phyloP scores from a whole-genome alignment of 2,113 vertebrate genomes.

The Cisticola juncidis region DNA sequence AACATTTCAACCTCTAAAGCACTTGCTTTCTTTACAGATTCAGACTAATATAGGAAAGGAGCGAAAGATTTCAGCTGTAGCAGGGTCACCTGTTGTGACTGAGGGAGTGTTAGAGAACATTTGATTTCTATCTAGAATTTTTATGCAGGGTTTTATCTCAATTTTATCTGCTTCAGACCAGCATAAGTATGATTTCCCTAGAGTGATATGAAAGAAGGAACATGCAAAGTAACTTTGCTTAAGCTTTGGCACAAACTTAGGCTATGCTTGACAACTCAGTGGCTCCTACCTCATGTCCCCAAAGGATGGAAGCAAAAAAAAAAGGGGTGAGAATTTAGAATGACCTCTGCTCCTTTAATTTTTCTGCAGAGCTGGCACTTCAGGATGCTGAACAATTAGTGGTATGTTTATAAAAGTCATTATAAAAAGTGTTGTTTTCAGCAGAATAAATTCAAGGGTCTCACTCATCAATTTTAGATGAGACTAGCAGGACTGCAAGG shows the following conservation, averaged over 20 bases:
- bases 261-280: neutral
- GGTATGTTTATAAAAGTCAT: neutral
- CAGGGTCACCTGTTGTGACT: neutral
- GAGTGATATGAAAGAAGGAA: neutral
- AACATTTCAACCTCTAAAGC: neutral
- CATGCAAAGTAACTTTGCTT: neutral
- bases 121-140: neutral
- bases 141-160: neutral
- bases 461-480: conserved; percentile 47
- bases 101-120: neutral
- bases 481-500: neutral
- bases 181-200: neutral
- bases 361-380: conserved; percentile 15
- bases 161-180: neutral
- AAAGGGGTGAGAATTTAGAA: neutral
- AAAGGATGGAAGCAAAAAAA: neutral
- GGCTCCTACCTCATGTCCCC: neutral
- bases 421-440: conserved; percentile 30
- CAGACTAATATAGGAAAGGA: neutral
- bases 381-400: neutral
- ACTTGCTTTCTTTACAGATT: neutral
- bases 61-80: neutral
- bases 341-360: neutral
- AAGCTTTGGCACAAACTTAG: neutral
- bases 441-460: conserved; percentile 28